phyloP scores from a whole-genome alignment of 2,113 vertebrate genomes.

The Hippocampus comes region DNA sequence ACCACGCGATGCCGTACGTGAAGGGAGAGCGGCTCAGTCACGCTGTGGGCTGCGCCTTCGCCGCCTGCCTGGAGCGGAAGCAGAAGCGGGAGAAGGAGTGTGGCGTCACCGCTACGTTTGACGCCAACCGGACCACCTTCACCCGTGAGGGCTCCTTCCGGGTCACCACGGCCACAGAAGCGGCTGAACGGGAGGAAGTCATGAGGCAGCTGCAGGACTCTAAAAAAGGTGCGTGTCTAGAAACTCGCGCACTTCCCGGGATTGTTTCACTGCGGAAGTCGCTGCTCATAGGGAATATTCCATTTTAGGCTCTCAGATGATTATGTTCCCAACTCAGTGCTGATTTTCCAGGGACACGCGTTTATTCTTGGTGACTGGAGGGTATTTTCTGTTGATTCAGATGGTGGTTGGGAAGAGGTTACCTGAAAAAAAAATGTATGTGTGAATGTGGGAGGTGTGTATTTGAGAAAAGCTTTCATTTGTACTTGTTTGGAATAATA shows the following conservation, averaged over 20 bases:
- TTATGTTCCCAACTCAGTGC: background rate
- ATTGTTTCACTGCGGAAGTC: background rate
- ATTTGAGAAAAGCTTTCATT: too few relatives aligned
- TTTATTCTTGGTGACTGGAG: too few relatives aligned
- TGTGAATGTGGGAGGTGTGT: too few relatives aligned
- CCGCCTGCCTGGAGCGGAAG: constrained; percentile 94
- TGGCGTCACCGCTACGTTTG: constrained; percentile 96
- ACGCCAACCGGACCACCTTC: constrained; percentile 97
- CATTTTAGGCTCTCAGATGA: background rate
- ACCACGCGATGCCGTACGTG: background rate
- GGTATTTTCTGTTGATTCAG: too few relatives aligned
- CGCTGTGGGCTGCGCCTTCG: constrained; percentile 96
- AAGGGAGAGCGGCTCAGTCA: constrained; percentile 97
- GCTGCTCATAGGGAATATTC: background rate
- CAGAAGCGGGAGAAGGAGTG: constrained; percentile 99
- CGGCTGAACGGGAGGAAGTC: constrained; percentile 92
- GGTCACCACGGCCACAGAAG: constrained; percentile 93
- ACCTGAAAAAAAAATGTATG: too few relatives aligned
- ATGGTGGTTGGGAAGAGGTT: too few relatives aligned
- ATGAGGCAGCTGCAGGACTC: constrained; percentile 94
- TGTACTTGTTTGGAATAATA: too few relatives aligned
- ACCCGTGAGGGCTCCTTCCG: constrained; percentile 97
- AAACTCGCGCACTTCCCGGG: background rate
- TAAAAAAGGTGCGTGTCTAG: constrained; percentile 79
- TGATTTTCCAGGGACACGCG: too few relatives aligned